A percentile compares a stretch with the other conserved stretches of the same genome.
Conservation (phyloP, 2,113 vertebrate genomes). For the Daphoenositta chrysoptera region DNA sequence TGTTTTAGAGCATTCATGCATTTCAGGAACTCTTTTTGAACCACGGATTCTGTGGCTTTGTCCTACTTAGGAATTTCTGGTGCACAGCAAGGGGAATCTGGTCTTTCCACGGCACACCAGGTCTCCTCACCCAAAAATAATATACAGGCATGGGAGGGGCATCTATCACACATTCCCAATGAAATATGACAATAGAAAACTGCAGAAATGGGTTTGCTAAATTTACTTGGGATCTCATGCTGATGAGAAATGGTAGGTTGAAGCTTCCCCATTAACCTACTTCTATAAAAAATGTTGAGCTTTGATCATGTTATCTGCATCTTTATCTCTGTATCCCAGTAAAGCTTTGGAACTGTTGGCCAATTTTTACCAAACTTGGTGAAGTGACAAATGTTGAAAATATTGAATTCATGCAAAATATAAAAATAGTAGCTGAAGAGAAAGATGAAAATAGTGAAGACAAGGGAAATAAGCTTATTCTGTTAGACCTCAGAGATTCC, state of each 20-base stretch:
- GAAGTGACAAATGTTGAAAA: neutral
- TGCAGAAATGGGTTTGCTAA: neutral
- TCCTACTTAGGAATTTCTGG: slow-evolving; percentile 1
- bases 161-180: neutral
- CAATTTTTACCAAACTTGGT: neutral
- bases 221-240: neutral
- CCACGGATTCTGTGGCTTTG: neutral
- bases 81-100: neutral
- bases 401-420: neutral
- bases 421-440: neutral
- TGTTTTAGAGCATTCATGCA: slow-evolving; percentile 38
- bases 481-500: neutral
- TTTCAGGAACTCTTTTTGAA: neutral
- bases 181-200: neutral
- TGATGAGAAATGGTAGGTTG: neutral
- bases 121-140: neutral
- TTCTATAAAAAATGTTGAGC: neutral
- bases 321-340: neutral
- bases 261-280: neutral
- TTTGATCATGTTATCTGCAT: neutral
- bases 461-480: neutral
- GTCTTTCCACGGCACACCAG: neutral
- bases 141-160: neutral
- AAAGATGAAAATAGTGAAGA: neutral
- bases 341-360: neutral